Evolutionary conservation across 2,797 vertebrate species (phyloP).

Genomic region (Anniella stebbinsi): DNA sequence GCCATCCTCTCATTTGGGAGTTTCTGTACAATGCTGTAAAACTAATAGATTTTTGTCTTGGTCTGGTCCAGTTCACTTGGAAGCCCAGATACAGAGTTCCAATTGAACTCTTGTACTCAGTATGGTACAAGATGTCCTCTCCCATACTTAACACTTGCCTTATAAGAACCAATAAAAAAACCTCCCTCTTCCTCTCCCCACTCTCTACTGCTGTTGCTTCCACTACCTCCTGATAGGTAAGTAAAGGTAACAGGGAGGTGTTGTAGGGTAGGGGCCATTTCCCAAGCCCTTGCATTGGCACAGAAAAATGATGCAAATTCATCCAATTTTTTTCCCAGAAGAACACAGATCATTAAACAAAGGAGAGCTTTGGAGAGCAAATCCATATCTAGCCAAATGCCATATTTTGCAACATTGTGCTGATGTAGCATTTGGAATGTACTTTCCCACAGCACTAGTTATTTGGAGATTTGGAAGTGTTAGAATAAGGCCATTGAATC

Average conservation of each 20-base stretch:
- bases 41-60: conserved; percentile 86
- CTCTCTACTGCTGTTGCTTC: background rate
- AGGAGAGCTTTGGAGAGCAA: background rate
- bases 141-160: conserved; percentile 84
- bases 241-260: background rate
- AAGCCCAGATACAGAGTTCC: conserved; percentile 84
- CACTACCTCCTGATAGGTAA: background rate
- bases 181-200: background rate
- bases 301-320: background rate
- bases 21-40: conserved; percentile 88
- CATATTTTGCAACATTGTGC: background rate
- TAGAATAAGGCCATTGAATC: background rate
- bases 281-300: too few species aligned
- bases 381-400: too few species aligned
- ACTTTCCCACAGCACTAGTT: background rate
- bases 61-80: conserved; percentile 85
- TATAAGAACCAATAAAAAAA: conserved; percentile 79
- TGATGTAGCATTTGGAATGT: background rate
- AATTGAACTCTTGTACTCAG: conserved; percentile 82
- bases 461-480: background rate
- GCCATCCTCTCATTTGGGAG: conserved; percentile 73
- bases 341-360: background rate
- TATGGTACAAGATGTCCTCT: conserved; percentile 80
- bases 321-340: background rate
- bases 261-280: background rate